Evolutionary conservation across 1,140 invertebrate species (phyloP), one percentile per base, ranked within the genome.

Genomic region (Leptoteleia sp.): DNA sequence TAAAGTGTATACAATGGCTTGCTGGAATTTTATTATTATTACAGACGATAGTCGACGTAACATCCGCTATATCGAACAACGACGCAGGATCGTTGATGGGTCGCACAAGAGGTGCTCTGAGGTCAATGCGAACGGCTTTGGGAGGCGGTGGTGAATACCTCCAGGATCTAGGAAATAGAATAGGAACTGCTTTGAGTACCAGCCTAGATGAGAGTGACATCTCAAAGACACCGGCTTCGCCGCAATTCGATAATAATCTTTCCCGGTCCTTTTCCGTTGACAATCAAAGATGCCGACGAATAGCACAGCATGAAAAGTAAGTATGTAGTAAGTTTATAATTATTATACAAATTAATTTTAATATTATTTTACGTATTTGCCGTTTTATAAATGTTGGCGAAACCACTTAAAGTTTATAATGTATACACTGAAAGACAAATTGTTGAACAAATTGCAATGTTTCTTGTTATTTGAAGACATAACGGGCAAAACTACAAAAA

Each of bases 61-160:
- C 87, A 16, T 75, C 87, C 3, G 64, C 82, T 12, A 71, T 85
- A 54, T 72, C 86, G 29, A 81, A 82, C 7, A 83, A 76, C 8
- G 82, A 82, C 27, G 68, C 77, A 3, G 83, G 61, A 4, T 83
- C 88, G 3, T 82, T 89, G 73, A 89, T 89, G 85, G 86, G 87
- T 35, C 84, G 87, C 12, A 89, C 88, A 29, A 85, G 79, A 81
- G 88, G 87, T 55, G 88, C 88, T 37, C 76, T 89, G 13, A 88
- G 81, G 38, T 88, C 88, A 8, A 85, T 89, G 81, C 82, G 84
- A 48, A 87, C 88, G 7, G 88, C 84, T 33, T 64, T 90, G 19
- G 89, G 87, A 15, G 89, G 82, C 38, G 85, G 88, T 19, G 84
- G 87, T 9, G 88, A 89, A 61, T 89, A 89, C 61, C 83, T 90